phyloP scores from a whole-genome alignment of 2,888 invertebrate genomes.

The Acanthosoma haemorrhoidale region DNA sequence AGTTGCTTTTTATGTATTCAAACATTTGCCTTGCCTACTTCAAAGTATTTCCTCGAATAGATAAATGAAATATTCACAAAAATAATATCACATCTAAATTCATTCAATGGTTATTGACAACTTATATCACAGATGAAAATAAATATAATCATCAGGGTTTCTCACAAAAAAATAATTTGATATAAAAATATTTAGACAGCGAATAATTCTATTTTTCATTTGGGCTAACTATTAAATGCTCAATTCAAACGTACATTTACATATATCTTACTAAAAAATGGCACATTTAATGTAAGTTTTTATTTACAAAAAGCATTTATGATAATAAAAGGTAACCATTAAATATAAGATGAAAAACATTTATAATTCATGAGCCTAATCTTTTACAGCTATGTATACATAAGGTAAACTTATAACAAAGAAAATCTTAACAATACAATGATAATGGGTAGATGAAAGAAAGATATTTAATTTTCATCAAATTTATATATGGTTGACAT shows the following conservation, averaged over 20 bases:
- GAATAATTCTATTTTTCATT: not conserved
- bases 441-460: too few relatives aligned
- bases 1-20: too few relatives aligned
- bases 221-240: slow-evolving; percentile 4
- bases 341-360: too few relatives aligned
- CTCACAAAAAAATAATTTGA: slow-evolving; percentile 1
- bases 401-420: too few relatives aligned
- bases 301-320: not conserved
- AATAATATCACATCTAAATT: not conserved
- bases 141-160: not conserved
- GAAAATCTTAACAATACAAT: too few relatives aligned
- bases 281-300: slow-evolving; percentile 6
- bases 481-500: too few relatives aligned
- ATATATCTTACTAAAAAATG: not conserved
- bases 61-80: not conserved
- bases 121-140: slow-evolving; percentile 11
- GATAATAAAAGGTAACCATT: too few relatives aligned
- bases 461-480: too few relatives aligned
- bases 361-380: too few relatives aligned
- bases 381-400: too few relatives aligned
- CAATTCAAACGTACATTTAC: not conserved
- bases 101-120: slow-evolving; percentile 2
- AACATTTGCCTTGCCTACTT: too few relatives aligned
- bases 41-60: not conserved
- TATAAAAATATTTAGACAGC: slow-evolving; percentile 4